A percentile compares a stretch with the other conserved stretches of the same genome.
Conservation (phyloP, 2,888 invertebrate genomes). For the Platycheirus rosarum region DNA sequence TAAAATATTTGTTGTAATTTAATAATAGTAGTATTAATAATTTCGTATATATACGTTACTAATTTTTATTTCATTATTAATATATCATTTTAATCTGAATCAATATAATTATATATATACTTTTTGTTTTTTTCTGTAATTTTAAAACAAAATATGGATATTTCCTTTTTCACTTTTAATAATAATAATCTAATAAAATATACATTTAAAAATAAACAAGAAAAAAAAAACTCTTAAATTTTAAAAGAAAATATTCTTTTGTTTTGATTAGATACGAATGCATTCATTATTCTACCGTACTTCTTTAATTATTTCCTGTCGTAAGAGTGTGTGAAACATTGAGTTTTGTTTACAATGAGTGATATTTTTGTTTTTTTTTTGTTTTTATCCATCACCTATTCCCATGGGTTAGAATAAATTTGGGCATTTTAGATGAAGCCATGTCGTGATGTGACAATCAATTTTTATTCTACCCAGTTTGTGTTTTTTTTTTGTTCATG, state of each 20-base stretch:
- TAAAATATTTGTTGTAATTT: conserved; percentile 74
- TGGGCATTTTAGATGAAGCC: not conserved
- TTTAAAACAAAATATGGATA: conserved; percentile 65
- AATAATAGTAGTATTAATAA: conserved; percentile 74
- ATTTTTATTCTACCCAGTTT: not conserved
- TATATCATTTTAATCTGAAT: conserved; percentile 74
- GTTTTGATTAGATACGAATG: conserved; percentile 73
- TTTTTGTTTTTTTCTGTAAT: conserved; percentile 69
- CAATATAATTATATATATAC: conserved; percentile 75
- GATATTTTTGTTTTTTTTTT: conserved; percentile 11
- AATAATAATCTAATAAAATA: conserved; percentile 74
- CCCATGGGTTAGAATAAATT: conserved; percentile 8
- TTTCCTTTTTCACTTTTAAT: conserved; percentile 57
- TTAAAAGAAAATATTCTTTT: conserved; percentile 60
- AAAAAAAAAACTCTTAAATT: conserved; percentile 63
- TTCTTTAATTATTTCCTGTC: conserved; percentile 53
- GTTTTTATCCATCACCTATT: conserved; percentile 32
- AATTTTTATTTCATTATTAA: conserved; percentile 74
- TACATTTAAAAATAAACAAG: conserved; percentile 74
- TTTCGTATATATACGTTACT: conserved; percentile 76
- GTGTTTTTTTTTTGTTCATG: not conserved
- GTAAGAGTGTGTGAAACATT: conserved; percentile 76
- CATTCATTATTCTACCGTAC: conserved; percentile 59
- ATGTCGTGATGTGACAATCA: conserved; percentile 6
- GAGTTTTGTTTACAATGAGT: conserved; percentile 74